phyloP scores from a whole-genome alignment of 2,797 vertebrate genomes.

The Smutsia temminckii region DNA sequence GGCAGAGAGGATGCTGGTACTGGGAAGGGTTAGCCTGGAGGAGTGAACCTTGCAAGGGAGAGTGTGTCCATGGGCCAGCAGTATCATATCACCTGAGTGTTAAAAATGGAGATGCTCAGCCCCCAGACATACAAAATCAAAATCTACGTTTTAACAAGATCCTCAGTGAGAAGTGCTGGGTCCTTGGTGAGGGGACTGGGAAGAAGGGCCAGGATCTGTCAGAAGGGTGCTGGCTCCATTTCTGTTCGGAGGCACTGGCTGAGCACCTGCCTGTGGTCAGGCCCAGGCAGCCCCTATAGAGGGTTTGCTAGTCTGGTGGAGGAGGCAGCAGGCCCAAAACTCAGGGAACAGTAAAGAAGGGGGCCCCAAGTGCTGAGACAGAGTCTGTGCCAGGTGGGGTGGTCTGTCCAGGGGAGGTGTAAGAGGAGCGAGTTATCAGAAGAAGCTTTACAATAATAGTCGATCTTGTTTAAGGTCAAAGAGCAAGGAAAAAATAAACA shows the following conservation, averaged over 20 bases:
- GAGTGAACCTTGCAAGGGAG: background rate
- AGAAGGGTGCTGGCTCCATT: too few relatives aligned
- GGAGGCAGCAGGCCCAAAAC: background rate
- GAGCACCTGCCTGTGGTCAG: background rate
- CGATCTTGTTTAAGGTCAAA: background rate
- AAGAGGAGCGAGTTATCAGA: background rate
- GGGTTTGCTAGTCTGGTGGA: background rate
- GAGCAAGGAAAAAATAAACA: background rate
- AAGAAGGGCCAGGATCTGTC: background rate
- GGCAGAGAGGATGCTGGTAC: background rate
- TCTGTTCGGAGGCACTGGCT: background rate
- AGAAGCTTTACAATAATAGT: background rate
- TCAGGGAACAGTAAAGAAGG: background rate
- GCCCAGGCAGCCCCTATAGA: accelerated
- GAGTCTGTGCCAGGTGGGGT: accelerated
- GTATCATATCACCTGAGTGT: background rate
- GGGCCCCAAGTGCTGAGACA: background rate
- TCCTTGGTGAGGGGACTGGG: background rate
- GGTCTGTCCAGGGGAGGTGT: background rate
- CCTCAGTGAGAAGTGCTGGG: background rate
- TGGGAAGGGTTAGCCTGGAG: background rate
- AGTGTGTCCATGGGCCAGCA: background rate
- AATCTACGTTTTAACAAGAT: background rate
- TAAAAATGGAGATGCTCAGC: background rate
- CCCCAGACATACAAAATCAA: background rate